A percentile compares a stretch with the other conserved stretches of the same genome.
Evolutionary conservation across 2,888 invertebrate species (phyloP).

Genomic region (Rotaria socialis): DNA sequence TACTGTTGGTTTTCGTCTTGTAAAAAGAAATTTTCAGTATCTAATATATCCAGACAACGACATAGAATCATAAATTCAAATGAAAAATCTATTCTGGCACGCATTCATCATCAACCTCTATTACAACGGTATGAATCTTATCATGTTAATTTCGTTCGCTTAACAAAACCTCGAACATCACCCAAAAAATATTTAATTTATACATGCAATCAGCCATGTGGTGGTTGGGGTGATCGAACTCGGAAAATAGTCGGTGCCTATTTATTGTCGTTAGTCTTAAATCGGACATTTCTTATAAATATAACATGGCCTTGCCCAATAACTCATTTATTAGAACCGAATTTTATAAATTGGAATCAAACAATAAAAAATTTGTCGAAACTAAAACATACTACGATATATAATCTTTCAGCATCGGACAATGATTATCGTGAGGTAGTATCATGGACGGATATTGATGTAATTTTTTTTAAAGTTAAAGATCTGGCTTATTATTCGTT

Average conservation of each 20-base stretch:
- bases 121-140: background rate
- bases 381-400: background rate
- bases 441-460: background rate
- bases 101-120: background rate
- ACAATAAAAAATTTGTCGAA: background rate
- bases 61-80: background rate
- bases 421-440: background rate
- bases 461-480: conserved; percentile 15
- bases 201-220: conserved; percentile 30
- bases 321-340: background rate
- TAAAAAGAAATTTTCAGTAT: background rate
- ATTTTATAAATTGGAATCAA: conserved; percentile 25
- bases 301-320: conserved; percentile 28
- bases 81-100: background rate
- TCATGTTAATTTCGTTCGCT: background rate
- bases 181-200: conserved; percentile 24
- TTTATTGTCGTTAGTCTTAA: conserved; percentile 21
- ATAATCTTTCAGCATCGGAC: background rate
- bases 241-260: conserved; percentile 34
- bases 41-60: background rate
- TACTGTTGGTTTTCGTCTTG: background rate
- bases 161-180: background rate
- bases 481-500: conserved; percentile 19
- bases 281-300: conserved; percentile 36
- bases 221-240: conserved; percentile 37